Evolutionary conservation across 1,140 invertebrate genomes (phyloP).

Genomic region (Euura saliciscinereae): DNA sequence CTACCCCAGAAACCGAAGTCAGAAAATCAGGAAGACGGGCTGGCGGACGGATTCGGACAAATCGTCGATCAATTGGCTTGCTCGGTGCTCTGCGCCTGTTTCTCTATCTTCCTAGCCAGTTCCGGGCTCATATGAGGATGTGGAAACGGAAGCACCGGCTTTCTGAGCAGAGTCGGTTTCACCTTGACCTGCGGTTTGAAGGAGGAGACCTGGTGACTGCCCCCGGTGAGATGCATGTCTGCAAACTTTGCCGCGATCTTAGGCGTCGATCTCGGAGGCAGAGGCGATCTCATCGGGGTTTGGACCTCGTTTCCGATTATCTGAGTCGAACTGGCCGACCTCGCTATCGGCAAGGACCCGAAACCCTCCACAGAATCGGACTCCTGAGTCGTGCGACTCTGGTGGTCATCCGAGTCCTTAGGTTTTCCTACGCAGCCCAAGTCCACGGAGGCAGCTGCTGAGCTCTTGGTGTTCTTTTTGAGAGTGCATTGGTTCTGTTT

Average conservation of each 20-base stretch:
- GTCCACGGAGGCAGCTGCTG: conserved; percentile 12
- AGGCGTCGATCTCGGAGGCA: conserved; percentile 64
- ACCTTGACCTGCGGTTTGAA: conserved; percentile 75
- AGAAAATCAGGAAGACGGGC: background rate
- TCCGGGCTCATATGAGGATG: conserved; percentile 55
- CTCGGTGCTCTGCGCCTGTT: conserved; percentile 53
- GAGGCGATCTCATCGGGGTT: conserved; percentile 50
- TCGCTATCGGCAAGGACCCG: conserved; percentile 31
- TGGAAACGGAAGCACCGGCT: conserved; percentile 66
- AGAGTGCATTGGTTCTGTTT: conserved; percentile 83
- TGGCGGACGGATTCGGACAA: background rate
- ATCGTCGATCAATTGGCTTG: conserved; percentile 41
- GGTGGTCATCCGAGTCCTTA: background rate
- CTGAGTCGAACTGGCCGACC: conserved; percentile 52
- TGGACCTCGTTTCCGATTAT: conserved; percentile 34
- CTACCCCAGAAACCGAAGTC: no score
- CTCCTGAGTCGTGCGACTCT: background rate
- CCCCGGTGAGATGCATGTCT: conserved; percentile 64
- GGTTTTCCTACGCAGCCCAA: background rate
- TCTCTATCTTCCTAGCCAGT: conserved; percentile 54
- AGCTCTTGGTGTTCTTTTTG: conserved; percentile 73
- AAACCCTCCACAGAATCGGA: background rate
- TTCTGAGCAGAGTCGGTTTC: conserved; percentile 75
- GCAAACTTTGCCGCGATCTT: conserved; percentile 66
- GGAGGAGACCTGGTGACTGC: conserved; percentile 54